Evolutionary conservation across 2,888 invertebrate species (phyloP).

Genomic region (Parnassius smintheus): DNA sequence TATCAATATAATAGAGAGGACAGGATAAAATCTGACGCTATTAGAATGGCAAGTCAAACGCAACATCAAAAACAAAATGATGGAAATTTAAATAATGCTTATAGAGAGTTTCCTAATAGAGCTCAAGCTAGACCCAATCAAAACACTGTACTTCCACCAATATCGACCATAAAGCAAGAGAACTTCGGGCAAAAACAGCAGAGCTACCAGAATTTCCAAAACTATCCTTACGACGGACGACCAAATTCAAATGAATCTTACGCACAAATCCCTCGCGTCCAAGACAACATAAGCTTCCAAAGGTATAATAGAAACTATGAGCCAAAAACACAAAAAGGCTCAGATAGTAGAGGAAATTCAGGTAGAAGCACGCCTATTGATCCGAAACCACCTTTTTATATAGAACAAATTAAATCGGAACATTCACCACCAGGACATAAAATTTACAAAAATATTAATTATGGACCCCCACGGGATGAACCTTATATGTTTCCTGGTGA

Average conservation of each 20-base stretch:
- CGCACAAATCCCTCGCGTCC: slow-evolving; percentile 53
- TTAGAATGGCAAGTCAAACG: slow-evolving; percentile 47
- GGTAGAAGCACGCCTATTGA: slow-evolving; percentile 46
- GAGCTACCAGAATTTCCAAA: slow-evolving; percentile 61
- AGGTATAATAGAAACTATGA: slow-evolving; percentile 64
- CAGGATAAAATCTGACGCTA: slow-evolving; percentile 56
- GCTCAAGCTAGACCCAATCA: slow-evolving; percentile 49
- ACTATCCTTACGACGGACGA: slow-evolving; percentile 58
- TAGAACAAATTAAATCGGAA: slow-evolving; percentile 78
- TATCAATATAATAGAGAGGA: slow-evolving; percentile 71
- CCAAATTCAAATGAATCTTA: slow-evolving; percentile 50
- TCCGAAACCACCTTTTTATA: slow-evolving; percentile 70
- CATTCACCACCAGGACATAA: slow-evolving; percentile 78
- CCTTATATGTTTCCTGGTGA: slow-evolving; percentile 84
- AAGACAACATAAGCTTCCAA: slow-evolving; percentile 69
- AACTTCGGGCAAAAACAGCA: slow-evolving; percentile 64
- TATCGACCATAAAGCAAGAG: slow-evolving; percentile 77
- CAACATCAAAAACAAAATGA: slow-evolving; percentile 47
- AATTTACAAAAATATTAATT: slow-evolving; percentile 74
- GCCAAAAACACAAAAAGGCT: slow-evolving; percentile 48
- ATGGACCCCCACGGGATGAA: slow-evolving; percentile 64
- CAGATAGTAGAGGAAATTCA: slow-evolving; percentile 42
- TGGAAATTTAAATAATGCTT: slow-evolving; percentile 45
- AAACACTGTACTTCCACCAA: slow-evolving; percentile 67
- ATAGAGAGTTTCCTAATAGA: slow-evolving; percentile 62